Conservation (phyloP, 2,797 vertebrate species). For the Chiropotes sagulatus region DNA sequence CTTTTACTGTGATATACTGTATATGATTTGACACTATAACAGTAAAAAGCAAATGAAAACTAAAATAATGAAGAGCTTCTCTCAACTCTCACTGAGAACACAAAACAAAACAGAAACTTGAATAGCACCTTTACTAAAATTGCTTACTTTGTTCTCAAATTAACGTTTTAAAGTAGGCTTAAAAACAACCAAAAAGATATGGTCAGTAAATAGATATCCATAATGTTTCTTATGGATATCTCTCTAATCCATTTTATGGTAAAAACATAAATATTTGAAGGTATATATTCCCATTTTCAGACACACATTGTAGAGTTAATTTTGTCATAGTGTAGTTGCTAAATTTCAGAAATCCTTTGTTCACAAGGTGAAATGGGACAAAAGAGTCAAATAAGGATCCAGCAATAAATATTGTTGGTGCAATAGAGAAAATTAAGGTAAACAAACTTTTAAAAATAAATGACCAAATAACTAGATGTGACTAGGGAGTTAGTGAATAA, state of each 20-base stretch:
- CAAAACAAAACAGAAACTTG: conserved; percentile 19
- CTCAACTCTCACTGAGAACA: conserved; percentile 30
- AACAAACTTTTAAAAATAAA: not conserved
- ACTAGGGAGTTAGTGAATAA: not conserved
- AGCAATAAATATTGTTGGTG: not conserved
- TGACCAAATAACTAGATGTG: not conserved
- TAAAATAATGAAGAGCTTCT: not conserved
- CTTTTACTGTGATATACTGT: not conserved
- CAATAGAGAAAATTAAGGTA: not conserved
- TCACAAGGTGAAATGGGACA: not conserved
- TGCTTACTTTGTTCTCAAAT: conserved; percentile 45
- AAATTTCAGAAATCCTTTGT: conserved; percentile 27
- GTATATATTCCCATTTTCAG: not conserved
- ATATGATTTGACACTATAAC: conserved; percentile 14
- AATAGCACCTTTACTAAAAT: conserved; percentile 36
- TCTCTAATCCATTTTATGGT: not conserved
- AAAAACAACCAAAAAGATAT: not conserved
- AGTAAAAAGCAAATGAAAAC: conserved; percentile 64
- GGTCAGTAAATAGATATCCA: not conserved
- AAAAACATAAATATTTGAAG: not conserved
- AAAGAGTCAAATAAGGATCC: not conserved
- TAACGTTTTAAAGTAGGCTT: conserved; percentile 23
- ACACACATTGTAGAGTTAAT: not conserved
- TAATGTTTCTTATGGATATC: not conserved
- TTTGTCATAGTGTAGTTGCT: not conserved